Base-by-base conservation (phyloP, 2,113 vertebrate species). In the Oxygymnocypris stewartii region DNA sequence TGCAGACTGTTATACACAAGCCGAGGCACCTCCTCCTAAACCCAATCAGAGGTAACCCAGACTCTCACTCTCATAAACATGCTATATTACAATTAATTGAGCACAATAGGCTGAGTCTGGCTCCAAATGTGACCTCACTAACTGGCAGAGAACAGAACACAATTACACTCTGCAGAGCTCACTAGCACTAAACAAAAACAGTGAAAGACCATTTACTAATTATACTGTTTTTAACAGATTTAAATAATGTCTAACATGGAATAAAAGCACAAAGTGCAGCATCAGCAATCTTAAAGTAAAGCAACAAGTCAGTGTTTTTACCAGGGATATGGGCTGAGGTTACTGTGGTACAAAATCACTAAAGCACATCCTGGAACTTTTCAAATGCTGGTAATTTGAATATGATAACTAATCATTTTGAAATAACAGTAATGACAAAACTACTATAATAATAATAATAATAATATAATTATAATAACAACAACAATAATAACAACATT, bases 81-180 rank as follows among this genome's bases (percentile, higher is more conserved):
- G 35, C 42, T 73, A 63, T 49, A 86, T 80, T 74, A 79, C 81
- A 84, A 81, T 85, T 63, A 65, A 86, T 76, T 82, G 85, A 49
- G n/a, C 79, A 86, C 79, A 86, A 86, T 71, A 82, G 85, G 20
- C 35, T 28, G 63, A 63, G 54, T 35, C 79, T 59, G 61, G 44
- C 71, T 82, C 71, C 47, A 74, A 74, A 79, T 69, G 71, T 79
- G 75, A 65, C 67, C 76, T 86, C 84, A 79, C 47, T 75, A 51
- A 87, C 49, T 59, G 42, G 35, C 35, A 54, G 35, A 73, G 75
- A 75, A n/a, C n/a, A 74, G 82, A 83, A 76, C 59, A 31, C n/a
- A 61, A 71, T 85, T 59, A 20, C 28, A 11, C 74, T 81, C 63
- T 85, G 77, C n/a, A 74, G 13, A 18, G 40, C 51, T 25, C 25